These are phyloP conservation scores for Ploceus nigricollis DNA, from an alignment of 2,113 vertebrate species.

Conservation along the genomic window DNA sequence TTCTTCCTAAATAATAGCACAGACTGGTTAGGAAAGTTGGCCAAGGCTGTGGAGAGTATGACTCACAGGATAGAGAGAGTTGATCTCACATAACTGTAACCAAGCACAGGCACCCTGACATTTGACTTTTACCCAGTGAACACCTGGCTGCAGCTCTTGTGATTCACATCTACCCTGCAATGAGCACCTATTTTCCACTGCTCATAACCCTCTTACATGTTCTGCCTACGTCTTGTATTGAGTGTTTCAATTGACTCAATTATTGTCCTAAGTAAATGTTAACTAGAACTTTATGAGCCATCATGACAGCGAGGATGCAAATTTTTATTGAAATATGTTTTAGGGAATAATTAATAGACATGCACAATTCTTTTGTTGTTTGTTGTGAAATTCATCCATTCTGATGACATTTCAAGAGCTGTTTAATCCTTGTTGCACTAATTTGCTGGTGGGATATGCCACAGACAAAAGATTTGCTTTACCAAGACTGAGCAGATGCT, in stretches of 20 bases:
- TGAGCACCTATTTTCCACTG: not conserved
- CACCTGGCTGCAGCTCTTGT: constrained; percentile 1
- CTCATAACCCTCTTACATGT: not conserved
- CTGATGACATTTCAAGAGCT: not conserved
- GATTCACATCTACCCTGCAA: not conserved
- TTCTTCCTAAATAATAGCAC: not conserved
- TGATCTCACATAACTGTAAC: not conserved
- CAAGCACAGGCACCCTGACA: not conserved
- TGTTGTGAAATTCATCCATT: not conserved
- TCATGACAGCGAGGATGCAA: not conserved
- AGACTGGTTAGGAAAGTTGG: not conserved
- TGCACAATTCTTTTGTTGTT: not conserved
- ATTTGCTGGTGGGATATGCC: not conserved
- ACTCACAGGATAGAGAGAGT: not conserved
- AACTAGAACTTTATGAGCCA: not conserved
- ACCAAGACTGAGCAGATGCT: not conserved
- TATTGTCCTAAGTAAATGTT: not conserved
- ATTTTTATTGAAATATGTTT: not conserved
- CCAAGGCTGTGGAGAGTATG: not conserved
- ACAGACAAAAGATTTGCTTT: not conserved
- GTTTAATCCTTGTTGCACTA: not conserved
- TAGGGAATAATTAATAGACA: not conserved
- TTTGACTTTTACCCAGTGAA: not conserved
- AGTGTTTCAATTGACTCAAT: not conserved
- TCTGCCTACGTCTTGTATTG: not conserved